Percentiles rank a stretch among this genome's conserved stretches.
These are phyloP conservation scores for Nomada ruficornis DNA, from an alignment of 2,888 invertebrate genomes.

Conservation along the genomic window DNA sequence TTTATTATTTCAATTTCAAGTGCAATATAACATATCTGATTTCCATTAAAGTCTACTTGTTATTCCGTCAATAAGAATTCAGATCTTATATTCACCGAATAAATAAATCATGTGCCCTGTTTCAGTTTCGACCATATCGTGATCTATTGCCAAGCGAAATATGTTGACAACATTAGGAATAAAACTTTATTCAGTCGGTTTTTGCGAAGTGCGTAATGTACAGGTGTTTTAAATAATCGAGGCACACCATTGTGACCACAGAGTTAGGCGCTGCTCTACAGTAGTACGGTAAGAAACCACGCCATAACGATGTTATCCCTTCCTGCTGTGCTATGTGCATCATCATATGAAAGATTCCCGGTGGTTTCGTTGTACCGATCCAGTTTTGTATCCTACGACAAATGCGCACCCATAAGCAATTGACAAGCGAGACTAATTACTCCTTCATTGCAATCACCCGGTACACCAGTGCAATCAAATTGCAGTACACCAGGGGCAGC, in stretches of 20 bases:
- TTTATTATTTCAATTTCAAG: too few species aligned
- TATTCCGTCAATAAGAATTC: too few species aligned
- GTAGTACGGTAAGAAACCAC: conserved; percentile 85
- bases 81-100: background rate
- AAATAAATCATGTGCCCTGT: too few species aligned
- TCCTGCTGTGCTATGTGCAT: conserved; percentile 85
- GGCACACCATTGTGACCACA: conserved; percentile 61
- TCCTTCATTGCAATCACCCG: too few species aligned
- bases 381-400: conserved; percentile 62
- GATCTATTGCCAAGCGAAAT: too few species aligned
- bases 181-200: conserved; percentile 2
- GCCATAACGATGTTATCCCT: conserved; percentile 89
- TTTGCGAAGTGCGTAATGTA: conserved; percentile 17
- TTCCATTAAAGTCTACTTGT: too few species aligned
- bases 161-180: too few species aligned
- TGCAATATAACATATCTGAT: too few species aligned
- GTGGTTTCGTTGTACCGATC: conserved; percentile 44
- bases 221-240: conserved; percentile 56
- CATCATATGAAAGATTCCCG: conserved; percentile 7
- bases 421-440: too few species aligned
- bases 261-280: conserved; percentile 62
- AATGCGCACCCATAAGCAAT: background rate
- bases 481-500: too few species aligned
- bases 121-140: too few species aligned
- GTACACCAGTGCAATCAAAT: too few species aligned